Evolutionary conservation across 1,140 invertebrate species (phyloP).

Genomic region (Pemphigus obesinymphae): DNA sequence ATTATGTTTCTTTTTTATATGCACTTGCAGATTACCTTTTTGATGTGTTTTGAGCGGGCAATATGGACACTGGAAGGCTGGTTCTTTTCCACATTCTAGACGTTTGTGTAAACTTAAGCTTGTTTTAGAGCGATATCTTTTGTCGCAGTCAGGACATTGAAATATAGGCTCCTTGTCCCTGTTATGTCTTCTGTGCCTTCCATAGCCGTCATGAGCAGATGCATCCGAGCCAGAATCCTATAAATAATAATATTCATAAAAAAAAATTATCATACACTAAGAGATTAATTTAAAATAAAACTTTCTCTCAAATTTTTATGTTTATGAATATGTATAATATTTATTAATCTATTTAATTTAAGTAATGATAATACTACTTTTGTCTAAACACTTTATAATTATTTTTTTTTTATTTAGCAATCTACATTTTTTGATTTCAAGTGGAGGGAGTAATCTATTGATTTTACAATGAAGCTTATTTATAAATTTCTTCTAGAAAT

Average conservation of each 20-base stretch:
- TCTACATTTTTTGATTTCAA: too few species aligned
- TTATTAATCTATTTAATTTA: too few species aligned
- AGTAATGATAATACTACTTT: too few species aligned
- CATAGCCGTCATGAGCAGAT: slow-evolving; percentile 29
- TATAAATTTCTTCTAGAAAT: too few species aligned
- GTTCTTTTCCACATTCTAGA: slow-evolving; percentile 58
- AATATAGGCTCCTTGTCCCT: slow-evolving; percentile 45
- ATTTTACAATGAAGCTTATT: too few species aligned
- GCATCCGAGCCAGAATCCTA: slow-evolving; percentile 42
- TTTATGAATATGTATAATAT: too few species aligned
- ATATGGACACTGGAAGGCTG: slow-evolving; percentile 54
- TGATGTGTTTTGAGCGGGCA: slow-evolving; percentile 55
- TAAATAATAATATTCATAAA: not conserved
- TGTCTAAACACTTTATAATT: too few species aligned
- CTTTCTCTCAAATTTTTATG: too few species aligned
- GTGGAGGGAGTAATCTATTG: too few species aligned
- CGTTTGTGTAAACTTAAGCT: slow-evolving; percentile 55
- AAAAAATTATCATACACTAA: too few species aligned
- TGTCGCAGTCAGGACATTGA: slow-evolving; percentile 51
- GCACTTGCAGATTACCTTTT: slow-evolving; percentile 53
- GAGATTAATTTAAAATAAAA: too few species aligned
- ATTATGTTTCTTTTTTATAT: slow-evolving; percentile 52
- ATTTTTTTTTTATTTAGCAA: too few species aligned
- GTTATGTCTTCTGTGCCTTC: slow-evolving; percentile 38
- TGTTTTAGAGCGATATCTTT: slow-evolving; percentile 53